phyloP scores from a whole-genome alignment of 2,797 vertebrate genomes.

The Lacerta bilineata region DNA sequence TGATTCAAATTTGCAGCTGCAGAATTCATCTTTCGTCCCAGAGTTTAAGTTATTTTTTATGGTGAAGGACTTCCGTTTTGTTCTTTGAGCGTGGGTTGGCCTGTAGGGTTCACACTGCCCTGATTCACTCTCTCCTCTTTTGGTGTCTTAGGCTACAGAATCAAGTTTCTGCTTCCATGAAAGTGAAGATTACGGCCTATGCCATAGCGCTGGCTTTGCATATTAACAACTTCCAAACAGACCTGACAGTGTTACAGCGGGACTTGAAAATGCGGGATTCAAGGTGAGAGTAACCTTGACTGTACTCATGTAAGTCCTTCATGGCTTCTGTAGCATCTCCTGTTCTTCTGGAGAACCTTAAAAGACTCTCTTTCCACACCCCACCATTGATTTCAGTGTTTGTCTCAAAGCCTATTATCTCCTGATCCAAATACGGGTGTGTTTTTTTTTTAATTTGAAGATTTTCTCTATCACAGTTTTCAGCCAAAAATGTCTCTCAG shows the following conservation, averaged over 20 bases:
- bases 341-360: not conserved
- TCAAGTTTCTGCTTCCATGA: conserved; percentile 88
- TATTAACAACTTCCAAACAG: conserved; percentile 84
- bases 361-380: not conserved
- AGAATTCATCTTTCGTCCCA: not conserved
- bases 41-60: not conserved
- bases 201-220: conserved; percentile 91
- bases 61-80: not conserved
- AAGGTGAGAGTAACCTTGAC: conserved; percentile 77
- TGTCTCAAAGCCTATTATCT: too few relatives aligned
- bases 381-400: too few relatives aligned
- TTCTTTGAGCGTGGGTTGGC: not conserved
- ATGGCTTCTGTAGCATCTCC: not conserved
- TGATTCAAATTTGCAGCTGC: not conserved
- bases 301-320: not conserved
- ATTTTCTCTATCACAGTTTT: too few relatives aligned
- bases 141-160: conserved; percentile 83
- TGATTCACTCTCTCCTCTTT: too few relatives aligned
- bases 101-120: too few relatives aligned
- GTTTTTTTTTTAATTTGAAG: too few relatives aligned
- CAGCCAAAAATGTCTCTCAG: too few relatives aligned
- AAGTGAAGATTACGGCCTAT: conserved; percentile 87
- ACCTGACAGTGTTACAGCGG: conserved; percentile 90
- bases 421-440: too few relatives aligned
- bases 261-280: conserved; percentile 88